Evolutionary conservation across 2,888 invertebrate species (phyloP).

Genomic region (Andricus curvator): DNA sequence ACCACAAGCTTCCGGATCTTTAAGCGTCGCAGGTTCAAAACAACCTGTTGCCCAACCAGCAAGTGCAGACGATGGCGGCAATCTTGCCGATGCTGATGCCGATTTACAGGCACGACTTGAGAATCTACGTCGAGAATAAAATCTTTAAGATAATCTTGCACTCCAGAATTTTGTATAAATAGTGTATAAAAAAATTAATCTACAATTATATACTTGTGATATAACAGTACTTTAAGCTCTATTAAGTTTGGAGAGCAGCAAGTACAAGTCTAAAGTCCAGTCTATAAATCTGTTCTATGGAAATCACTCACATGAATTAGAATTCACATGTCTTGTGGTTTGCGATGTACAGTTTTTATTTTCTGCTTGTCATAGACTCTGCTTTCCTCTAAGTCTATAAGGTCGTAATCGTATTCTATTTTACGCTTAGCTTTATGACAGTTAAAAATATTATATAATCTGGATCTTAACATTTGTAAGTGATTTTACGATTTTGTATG

Average conservation of each 20-base stretch:
- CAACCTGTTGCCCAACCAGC: slow-evolving; percentile 82
- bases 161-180: slow-evolving; percentile 55
- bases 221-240: slow-evolving; percentile 44
- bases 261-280: neutral
- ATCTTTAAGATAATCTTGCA: slow-evolving; percentile 40
- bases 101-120: slow-evolving; percentile 98
- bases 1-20: slow-evolving; percentile 84
- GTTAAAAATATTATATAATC: slow-evolving; percentile 6
- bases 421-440: slow-evolving; percentile 11
- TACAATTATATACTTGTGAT: slow-evolving; percentile 51
- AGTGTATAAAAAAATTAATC: slow-evolving; percentile 51
- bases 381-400: neutral
- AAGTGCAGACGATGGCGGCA: slow-evolving; percentile 78
- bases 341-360: neutral
- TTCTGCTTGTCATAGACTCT: neutral
- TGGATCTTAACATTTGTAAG: slow-evolving; percentile 5
- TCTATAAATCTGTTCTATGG: neutral
- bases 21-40: slow-evolving; percentile 82
- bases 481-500: slow-evolving; percentile 28
- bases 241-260: slow-evolving; percentile 4
- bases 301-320: neutral
- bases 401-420: neutral
- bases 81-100: slow-evolving; percentile 92
- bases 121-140: slow-evolving; percentile 92
- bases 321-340: neutral